phyloP scores from a whole-genome alignment of 2,113 vertebrate species.

The Gadus macrocephalus region DNA sequence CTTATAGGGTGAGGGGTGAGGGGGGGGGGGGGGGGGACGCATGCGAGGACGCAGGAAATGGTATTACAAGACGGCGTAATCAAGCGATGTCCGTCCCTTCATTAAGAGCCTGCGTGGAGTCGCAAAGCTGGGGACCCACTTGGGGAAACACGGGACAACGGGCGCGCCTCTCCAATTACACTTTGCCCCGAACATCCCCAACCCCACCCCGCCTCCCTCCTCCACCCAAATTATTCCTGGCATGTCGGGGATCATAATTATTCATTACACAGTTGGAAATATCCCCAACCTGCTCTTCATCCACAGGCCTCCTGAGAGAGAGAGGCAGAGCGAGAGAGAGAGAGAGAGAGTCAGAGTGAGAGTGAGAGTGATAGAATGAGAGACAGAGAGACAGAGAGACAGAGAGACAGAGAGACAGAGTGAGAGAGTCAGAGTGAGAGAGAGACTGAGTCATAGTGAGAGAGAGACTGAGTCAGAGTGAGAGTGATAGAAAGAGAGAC shows the following conservation, averaged over 20 bases:
- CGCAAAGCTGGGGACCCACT: conserved; percentile 51
- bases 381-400: no score
- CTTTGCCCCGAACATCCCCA: conserved; percentile 57
- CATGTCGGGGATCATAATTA: conserved; percentile 77
- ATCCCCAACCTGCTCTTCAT: conserved; percentile 70
- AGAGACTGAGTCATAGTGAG: no score
- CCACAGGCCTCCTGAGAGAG: conserved; percentile 13
- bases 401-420: no score
- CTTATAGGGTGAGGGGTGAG: neutral
- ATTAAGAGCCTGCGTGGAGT: conserved; percentile 51
- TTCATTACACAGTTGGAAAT: conserved; percentile 71
- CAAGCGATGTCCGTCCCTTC: conserved; percentile 48
- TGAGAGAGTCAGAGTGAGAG: no score
- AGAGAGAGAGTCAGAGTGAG: no score
- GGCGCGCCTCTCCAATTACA: conserved; percentile 70
- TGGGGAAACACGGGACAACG: conserved; percentile 59
- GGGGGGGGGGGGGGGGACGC: neutral
- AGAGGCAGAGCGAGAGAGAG: conserved; percentile 1
- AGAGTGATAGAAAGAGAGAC: no score
- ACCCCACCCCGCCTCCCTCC: conserved; percentile 32
- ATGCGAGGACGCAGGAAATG: conserved; percentile 18
- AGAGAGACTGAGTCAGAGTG: no score
- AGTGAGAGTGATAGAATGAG: no score
- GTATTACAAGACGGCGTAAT: conserved; percentile 41
- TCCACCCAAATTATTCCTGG: conserved; percentile 77